These are phyloP conservation scores for Clunio marinus DNA, from an alignment of 2,888 invertebrate genomes.

Conservation along the genomic window DNA sequence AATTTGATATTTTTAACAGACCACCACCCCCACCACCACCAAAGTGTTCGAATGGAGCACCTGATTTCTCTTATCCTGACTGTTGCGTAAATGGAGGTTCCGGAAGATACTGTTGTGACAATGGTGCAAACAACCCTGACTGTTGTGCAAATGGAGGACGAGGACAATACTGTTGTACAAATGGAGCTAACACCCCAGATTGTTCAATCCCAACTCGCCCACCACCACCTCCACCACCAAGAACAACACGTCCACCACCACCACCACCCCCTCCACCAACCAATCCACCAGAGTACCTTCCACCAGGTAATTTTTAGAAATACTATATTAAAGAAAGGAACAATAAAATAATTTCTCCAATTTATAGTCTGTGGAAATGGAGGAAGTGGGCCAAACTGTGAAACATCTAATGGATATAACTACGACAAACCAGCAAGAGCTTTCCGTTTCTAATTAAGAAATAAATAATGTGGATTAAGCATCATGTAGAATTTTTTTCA, in stretches of 20 bases:
- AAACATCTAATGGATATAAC: conserved; percentile 3
- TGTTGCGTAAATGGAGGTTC: not conserved
- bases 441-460: not conserved
- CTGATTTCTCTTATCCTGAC: not conserved
- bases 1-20: too few species aligned
- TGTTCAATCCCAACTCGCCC: not conserved
- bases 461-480: too few species aligned
- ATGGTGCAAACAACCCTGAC: not conserved
- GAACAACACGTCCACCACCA: not conserved
- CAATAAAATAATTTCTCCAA: too few species aligned
- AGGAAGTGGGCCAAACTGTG: not conserved
- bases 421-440: not conserved
- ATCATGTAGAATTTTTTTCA: too few species aligned
- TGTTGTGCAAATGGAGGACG: not conserved
- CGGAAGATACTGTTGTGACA: not conserved
- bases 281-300: not conserved
- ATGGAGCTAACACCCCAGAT: conserved; percentile 1
- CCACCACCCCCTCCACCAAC: not conserved
- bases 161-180: conserved; percentile 17
- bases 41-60: not conserved
- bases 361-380: conserved; percentile 31
- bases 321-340: too few species aligned
- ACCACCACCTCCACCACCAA: not conserved
- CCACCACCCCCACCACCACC: not conserved
- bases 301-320: too few species aligned